Conservation (phyloP, 2,888 invertebrate species). For the Entomobrya proxima region DNA sequence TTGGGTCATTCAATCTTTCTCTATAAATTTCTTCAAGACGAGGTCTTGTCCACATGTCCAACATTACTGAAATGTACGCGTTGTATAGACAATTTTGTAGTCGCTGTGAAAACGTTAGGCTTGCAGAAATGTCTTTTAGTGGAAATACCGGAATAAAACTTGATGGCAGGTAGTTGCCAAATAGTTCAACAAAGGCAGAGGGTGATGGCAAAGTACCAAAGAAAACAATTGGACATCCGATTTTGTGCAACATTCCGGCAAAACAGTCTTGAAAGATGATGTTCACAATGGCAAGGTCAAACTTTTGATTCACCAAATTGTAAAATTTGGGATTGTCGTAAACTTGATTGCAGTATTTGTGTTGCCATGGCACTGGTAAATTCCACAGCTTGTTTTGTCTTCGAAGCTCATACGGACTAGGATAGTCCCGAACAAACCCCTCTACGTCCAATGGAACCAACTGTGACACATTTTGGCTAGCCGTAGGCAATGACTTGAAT, state of each 20-base stretch:
- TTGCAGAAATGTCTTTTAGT: conserved; percentile 67
- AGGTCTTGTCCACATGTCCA: conserved; percentile 76
- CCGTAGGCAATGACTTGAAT: conserved; percentile 69
- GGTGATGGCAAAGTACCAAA: conserved; percentile 69
- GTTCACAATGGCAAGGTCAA: conserved; percentile 76
- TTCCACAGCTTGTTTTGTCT: conserved; percentile 18
- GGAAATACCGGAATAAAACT: conserved; percentile 77
- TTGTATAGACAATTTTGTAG: conserved; percentile 75
- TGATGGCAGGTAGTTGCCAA: conserved; percentile 73
- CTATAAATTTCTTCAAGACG: conserved; percentile 52
- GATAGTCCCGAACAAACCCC: conserved; percentile 28
- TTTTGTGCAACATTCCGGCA: conserved; percentile 74
- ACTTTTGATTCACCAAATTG: conserved; percentile 64
- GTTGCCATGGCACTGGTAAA: background rate
- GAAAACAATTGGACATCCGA: conserved; percentile 77
- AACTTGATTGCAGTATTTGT: conserved; percentile 48
- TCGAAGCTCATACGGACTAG: conserved; percentile 58
- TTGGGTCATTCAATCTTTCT: conserved; percentile 42
- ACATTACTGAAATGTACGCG: conserved; percentile 77
- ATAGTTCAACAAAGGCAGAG: background rate
- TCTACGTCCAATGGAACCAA: conserved; percentile 35
- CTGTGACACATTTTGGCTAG: conserved; percentile 76
- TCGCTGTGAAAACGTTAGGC: conserved; percentile 75
- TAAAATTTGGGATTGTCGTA: conserved; percentile 60
- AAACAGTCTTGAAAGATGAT: conserved; percentile 77